A percentile compares a stretch with the other conserved stretches of the same genome.
Conservation (phyloP, 1,140 invertebrate genomes). For the Bathynomus jamesi region DNA sequence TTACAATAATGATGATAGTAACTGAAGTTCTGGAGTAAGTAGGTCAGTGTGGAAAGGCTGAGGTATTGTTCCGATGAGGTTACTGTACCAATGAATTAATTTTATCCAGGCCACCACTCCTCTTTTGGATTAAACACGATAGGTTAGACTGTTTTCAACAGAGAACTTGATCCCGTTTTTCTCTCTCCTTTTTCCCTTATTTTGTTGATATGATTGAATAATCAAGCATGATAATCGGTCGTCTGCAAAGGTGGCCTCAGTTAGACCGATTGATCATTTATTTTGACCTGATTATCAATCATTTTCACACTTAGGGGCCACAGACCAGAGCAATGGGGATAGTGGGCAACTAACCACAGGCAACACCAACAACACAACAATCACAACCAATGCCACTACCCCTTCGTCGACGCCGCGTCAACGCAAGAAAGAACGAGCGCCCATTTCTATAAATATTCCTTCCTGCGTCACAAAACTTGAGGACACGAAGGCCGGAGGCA, state of each 20-base stretch:
- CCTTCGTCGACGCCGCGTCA: neutral
- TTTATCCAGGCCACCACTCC: too few relatives aligned
- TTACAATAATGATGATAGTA: too few relatives aligned
- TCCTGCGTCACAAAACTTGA: neutral
- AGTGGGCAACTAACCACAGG: neutral
- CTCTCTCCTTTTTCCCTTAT: neutral
- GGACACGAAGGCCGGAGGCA: constrained; percentile 31
- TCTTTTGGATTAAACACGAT: too few relatives aligned
- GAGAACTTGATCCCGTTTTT: neutral
- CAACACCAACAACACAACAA: neutral
- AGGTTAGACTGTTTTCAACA: too few relatives aligned
- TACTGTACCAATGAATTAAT: too few relatives aligned
- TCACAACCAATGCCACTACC: neutral
- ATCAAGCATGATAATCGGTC: neutral
- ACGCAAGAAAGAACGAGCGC: neutral
- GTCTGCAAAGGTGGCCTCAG: neutral
- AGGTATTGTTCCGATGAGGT: too few relatives aligned
- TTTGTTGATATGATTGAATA: neutral
- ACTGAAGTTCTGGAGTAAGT: too few relatives aligned
- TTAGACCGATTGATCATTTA: neutral
- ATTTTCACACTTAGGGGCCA: neutral
- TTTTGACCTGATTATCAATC: neutral
- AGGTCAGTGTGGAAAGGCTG: too few relatives aligned
- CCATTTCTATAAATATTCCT: neutral
- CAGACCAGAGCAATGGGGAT: neutral